Evolutionary conservation across 2,113 vertebrate species (phyloP), one percentile per base, ranked within the genome.

Genomic region (Pavo muticus): DNA sequence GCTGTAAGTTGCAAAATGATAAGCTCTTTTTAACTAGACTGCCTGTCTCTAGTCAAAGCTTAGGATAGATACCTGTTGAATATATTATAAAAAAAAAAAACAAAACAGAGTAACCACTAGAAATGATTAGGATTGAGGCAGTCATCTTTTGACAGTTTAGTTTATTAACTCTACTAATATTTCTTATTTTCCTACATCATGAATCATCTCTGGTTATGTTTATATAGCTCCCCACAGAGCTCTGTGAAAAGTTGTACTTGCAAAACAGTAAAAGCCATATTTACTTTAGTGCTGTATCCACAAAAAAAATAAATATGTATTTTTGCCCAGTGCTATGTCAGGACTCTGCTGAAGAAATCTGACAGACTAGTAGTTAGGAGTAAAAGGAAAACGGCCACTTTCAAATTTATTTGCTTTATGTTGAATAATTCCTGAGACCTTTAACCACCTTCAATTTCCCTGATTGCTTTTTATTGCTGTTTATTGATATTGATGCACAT

Each of bases 161-260:
- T 92, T 94, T 87, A 69, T 81, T 95, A 57, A 74, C 30, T 90
- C 44, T 86, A 21, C 56, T 92, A 67, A 44, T 88, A 87, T 78
- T 67, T 57, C 29, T 94, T 94, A 40, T 81, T 94, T 86, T 82
- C 69, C 19, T 82, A 48, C 14, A 59, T 73, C 61, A 63, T 84
- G 47, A 61, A 71, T 87, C 50, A 65, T 83, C 11, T 90, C 24
- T 82, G n/a, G 10, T 91, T 90, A 48, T 84, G 82, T 67, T 69
- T 94, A 40, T n/a, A 79, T 57, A 77, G 4, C 13, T 95, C 35
- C 48, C 30, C 50, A 59, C 1, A 19, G 70, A 86, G 64, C 30
- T 64, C 3, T 57, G 7, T 79, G 20, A 87, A 48, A 44, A 80
- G 35, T 19, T 90, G 39, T 35, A 85, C 63, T 35, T 44, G 20